Conservation (phyloP, 2,888 invertebrate genomes). For the Tetragonula carbonaria region DNA sequence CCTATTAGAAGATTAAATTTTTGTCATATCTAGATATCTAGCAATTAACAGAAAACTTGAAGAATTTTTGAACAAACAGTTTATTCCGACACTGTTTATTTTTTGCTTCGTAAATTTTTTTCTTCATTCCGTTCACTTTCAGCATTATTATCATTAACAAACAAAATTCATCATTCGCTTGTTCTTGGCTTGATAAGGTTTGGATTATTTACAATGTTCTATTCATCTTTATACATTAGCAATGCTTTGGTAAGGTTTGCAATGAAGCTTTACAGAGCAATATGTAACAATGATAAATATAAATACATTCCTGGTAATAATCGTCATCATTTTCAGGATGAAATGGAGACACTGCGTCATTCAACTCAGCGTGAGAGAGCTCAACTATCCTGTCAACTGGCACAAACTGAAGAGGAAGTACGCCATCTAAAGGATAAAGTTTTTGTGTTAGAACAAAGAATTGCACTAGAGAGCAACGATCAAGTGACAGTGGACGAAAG, state of each 20-base stretch:
- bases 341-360: constrained; percentile 90
- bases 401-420: constrained; percentile 91
- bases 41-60: constrained; percentile 19
- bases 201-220: constrained; percentile 54
- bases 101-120: constrained; percentile 44
- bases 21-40: constrained; percentile 12
- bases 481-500: constrained; percentile 85
- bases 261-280: constrained; percentile 53
- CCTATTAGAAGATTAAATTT: constrained; percentile 8
- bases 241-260: constrained; percentile 64
- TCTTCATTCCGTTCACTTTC: constrained; percentile 50
- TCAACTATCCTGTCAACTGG: constrained; percentile 88
- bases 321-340: constrained; percentile 87
- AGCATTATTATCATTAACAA: constrained; percentile 49
- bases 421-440: constrained; percentile 88
- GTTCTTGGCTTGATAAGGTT: constrained; percentile 58
- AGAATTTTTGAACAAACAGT: constrained; percentile 4
- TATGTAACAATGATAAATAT: constrained; percentile 20
- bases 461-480: constrained; percentile 83
- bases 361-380: constrained; percentile 90
- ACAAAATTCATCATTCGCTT: constrained; percentile 50
- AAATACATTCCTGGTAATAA: constrained; percentile 29
- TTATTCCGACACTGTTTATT: constrained; percentile 28
- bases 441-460: constrained; percentile 84
- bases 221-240: constrained; percentile 49